Evolutionary conservation across 2,113 vertebrate species (phyloP), one percentile per base, ranked within the genome.

Genomic region (Peromyscus leucopus): DNA sequence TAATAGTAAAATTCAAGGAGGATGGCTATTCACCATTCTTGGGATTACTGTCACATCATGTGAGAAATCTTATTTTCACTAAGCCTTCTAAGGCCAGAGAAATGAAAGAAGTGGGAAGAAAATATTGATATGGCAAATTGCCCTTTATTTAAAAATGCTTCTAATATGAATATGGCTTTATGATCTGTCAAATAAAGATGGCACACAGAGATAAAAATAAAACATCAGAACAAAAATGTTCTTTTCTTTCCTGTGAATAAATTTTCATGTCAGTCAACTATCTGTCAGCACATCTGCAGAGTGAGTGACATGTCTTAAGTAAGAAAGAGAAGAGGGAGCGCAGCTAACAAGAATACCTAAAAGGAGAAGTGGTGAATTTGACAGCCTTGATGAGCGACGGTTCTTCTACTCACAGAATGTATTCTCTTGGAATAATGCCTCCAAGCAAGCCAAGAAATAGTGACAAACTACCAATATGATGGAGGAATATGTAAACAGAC

Each of bases 201-300:
- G 95, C 97, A 98, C 13, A 46, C 74, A 94, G 97, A 98, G 98
- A 98, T 98, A 98, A 99, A 99, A 99, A 99, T 98, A 98, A 98
- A 98, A 97, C 93, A 7, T 98, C 97, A 98, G 98, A 98, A 98
- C 97, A 98, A 98, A 98, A 99, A 98, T 98, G 98, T 98, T 98
- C 98, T 98, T 98, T 98, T 98, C 97, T 98, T 98, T 98, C 91
- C 96, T 97, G 95, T 98, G 98, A 98, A 98, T 98, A 98, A 98
- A 99, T 99, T 98, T 98, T 97, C 98, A 98, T 89, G 96, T 98
- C 98, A 98, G 97, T 99, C 98, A 99, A 98, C 97, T 98, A 98
- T 98, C 98, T 98, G 98, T 98, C 98, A 98, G 97, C 97, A 97
- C 98, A 98, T 97, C 97, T 98, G 96, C 97, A 97, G 96, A 97